These are phyloP conservation scores for Emys orbicularis DNA, from an alignment of 2,797 vertebrate genomes.

Conservation along the genomic window DNA sequence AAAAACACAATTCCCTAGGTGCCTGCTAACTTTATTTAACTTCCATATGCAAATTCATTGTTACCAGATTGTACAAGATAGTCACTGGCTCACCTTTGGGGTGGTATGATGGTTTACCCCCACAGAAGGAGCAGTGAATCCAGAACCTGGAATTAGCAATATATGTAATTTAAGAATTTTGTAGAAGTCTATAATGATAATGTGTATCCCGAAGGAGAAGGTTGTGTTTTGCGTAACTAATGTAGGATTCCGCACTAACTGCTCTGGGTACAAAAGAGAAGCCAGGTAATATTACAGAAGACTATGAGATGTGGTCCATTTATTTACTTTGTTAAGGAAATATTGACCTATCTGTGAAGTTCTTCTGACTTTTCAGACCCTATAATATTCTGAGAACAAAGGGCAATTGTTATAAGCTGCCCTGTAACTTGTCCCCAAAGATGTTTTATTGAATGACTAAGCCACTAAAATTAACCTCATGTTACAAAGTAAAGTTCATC, in stretches of 20 bases:
- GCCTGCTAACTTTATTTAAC: not conserved
- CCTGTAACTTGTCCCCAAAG: not conserved
- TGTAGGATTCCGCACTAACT: not conserved
- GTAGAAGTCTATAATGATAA: not conserved
- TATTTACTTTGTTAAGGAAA: not conserved
- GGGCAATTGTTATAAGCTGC: not conserved
- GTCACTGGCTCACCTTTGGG: not conserved
- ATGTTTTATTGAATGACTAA: not conserved
- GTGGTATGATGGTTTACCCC: not conserved
- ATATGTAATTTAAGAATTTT: not conserved
- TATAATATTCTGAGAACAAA: not conserved
- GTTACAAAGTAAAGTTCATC: not conserved
- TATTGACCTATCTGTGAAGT: not conserved
- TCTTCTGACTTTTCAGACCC: not conserved
- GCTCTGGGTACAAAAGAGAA: not conserved
- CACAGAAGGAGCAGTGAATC: not conserved
- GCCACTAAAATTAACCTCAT: not conserved
- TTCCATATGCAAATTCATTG: not conserved
- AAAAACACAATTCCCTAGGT: not conserved
- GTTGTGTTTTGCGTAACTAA: not conserved
- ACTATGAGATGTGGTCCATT: not conserved
- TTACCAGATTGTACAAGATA: not conserved
- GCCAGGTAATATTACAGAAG: not conserved
- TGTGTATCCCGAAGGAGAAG: accelerated
- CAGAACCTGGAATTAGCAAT: not conserved